phyloP scores from a whole-genome alignment of 2,113 vertebrate genomes.

The Equus przewalskii region DNA sequence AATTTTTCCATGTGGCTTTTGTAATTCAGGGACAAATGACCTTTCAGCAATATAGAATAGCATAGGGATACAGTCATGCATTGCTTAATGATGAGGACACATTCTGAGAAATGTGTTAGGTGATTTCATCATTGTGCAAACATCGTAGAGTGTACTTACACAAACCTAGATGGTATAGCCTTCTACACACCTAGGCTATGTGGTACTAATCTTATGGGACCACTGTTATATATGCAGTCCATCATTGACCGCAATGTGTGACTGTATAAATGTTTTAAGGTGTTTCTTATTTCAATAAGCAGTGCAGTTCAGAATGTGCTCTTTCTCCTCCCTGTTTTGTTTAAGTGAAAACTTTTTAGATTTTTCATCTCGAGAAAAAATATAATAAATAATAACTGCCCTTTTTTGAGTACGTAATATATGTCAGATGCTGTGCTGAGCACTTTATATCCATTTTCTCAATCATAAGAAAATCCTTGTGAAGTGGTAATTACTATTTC shows the following conservation, averaged over 20 bases:
- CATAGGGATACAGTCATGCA: not conserved
- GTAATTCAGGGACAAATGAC: not conserved
- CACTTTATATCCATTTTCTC: not conserved
- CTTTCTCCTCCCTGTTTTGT: not conserved
- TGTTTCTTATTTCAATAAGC: constrained; percentile 1
- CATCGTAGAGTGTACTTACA: too few species aligned
- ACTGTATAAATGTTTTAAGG: not conserved
- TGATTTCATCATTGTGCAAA: too few species aligned
- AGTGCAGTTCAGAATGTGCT: not conserved
- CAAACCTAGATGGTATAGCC: too few species aligned
- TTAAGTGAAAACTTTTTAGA: not conserved
- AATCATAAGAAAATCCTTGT: not conserved
- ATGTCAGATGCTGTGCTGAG: not conserved
- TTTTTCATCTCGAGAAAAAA: not conserved
- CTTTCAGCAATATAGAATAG: constrained; percentile 16
- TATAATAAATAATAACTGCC: not conserved
- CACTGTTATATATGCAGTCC: too few species aligned
- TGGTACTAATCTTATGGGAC: too few species aligned
- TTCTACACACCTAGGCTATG: too few species aligned
- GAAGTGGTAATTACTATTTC: not conserved
- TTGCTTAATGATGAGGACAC: too few species aligned
- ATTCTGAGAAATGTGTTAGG: too few species aligned
- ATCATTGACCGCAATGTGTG: too few species aligned
- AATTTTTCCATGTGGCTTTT: not conserved
- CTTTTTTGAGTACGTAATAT: not conserved